Percentiles rank a stretch among this genome's conserved stretches.
Conservation (phyloP, 1,140 invertebrate species). For the Belonocnema kinseyi region DNA sequence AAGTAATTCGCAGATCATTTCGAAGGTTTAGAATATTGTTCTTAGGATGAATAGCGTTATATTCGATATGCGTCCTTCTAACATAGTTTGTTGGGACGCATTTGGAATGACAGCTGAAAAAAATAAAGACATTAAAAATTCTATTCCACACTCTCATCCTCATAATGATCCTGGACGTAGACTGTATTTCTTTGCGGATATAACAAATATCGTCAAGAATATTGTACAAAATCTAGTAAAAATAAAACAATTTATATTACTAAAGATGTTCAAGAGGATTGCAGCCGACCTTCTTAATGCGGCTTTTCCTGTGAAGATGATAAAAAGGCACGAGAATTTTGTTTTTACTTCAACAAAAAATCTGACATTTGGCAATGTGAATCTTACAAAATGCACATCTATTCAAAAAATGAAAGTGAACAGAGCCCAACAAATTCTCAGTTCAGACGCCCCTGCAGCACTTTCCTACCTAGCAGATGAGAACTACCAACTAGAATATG, state of each 20-base stretch:
- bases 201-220: constrained; percentile 36
- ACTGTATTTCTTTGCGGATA: constrained; percentile 35
- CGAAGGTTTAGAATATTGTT: constrained; percentile 6
- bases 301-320: constrained; percentile 3
- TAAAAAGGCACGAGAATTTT: not conserved
- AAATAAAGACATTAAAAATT: not conserved
- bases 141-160: no score
- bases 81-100: constrained; percentile 8
- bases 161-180: not conserved
- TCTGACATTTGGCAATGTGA: not conserved
- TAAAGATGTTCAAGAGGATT: constrained; percentile 3
- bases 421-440: no score
- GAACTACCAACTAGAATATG: no score
- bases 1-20: constrained; percentile 21
- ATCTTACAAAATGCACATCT: no score
- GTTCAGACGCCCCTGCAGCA: no score
- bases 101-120: constrained; percentile 19
- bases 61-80: constrained; percentile 33
- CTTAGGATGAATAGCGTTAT: constrained; percentile 1
- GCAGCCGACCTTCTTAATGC: not conserved
- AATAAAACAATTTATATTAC: constrained; percentile 24
- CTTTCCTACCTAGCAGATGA: no score
- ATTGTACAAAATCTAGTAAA: constrained; percentile 25
- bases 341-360: constrained; percentile 28
- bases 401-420: no score